Base-by-base conservation (phyloP, 2,113 vertebrate genomes). In the Alces alces region DNA sequence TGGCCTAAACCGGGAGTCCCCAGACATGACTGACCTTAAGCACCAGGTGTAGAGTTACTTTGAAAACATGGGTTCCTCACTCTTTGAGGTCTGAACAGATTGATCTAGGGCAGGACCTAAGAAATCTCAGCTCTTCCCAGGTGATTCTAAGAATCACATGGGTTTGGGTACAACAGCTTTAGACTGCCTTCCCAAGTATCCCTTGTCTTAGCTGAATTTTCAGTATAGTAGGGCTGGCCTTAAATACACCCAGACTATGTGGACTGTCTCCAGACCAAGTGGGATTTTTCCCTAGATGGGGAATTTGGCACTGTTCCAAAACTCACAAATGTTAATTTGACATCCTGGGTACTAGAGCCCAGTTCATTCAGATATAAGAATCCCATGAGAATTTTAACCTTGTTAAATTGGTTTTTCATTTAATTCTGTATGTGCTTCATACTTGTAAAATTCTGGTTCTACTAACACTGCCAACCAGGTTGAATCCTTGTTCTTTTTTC, bases 401-500 rank as follows among this genome's bases (percentile, higher is more conserved):
- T 19, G 9, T 84, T 88, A 58, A 43, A 58, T 73, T 92, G 70
- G 54, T 89, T 95, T 45, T 79, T 92, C 43, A 15, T 89, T 66
- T 85, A 92, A 86, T 76, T 64, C 84, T 89, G 5, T 91, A 23
- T 87, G 25, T 84, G 76, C 19, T 79, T 95, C 39, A 33, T 66
- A 60, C n/a, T 89, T 87, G 23, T 55, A 92, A 92, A 78, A 70
- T 97, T 86, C 83, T 50, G 85, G 55, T 86, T 89, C 47, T n/a
- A 28, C 43, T 17, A 64, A 39, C 61, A 28, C 92, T 93, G 36
- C 36, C 54, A 52, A 43, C 27, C 36, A 84, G 83, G 27, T 86
- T 79, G 55, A 92, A 30, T 84, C 73, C 25, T 91, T 5, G 4
- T 47, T 87, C 89, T 86, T 64, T 86, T 50, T 82, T 64, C 90